Evolutionary conservation across 2,888 invertebrate species (phyloP), one percentile per base, ranked within the genome.

Genomic region (Orchestes rusci): DNA sequence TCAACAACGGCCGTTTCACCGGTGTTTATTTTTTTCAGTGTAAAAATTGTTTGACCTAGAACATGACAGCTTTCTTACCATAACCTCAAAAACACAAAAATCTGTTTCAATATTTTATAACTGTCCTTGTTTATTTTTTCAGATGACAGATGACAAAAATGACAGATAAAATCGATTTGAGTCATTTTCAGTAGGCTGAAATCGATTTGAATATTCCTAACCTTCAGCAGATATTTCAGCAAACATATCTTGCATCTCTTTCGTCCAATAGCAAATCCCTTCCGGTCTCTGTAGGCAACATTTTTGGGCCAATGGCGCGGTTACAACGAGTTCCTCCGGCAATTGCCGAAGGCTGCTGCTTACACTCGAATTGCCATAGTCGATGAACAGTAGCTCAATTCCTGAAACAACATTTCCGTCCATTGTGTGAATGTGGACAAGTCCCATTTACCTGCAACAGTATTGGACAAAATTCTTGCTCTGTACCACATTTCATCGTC

Each of bases 401-500:
- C 66, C 52, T 51, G 12, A 34, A 35, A 36, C 15, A 17, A 13
- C 5, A 12, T 17, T 35, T 12, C 3, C 20, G n/a, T 3, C n/a
- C n/a, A n/a, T n/a, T n/a, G n/a, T n/a, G n/a, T n/a, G n/a, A n/a
- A n/a, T n/a, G n/a, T n/a, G n/a, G n/a, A n/a, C n/a, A n/a, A n/a
- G n/a, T n/a, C n/a, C n/a, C n/a, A n/a, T n/a, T 35, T 43, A 51
- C 51, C 76, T 30, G 73, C 73, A 44, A 75, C 73, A 35, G 79
- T 77, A 43, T 68, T 67, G 2, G 68, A 68, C 10, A 80, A 59
- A 37, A 83, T 71, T 39, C 73, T 73, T 1, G 78, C 80, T 51
- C 84, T 69, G 57, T 83, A 84, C 80, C 82, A 83, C 52, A 72
- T 71, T 31, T 74, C 73, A 53, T 83, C 81, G 30, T 80, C 80